A percentile compares a stretch with the other conserved stretches of the same genome.
phyloP scores from a whole-genome alignment of 2,797 vertebrate species.

The Scyliorhinus canicula region DNA sequence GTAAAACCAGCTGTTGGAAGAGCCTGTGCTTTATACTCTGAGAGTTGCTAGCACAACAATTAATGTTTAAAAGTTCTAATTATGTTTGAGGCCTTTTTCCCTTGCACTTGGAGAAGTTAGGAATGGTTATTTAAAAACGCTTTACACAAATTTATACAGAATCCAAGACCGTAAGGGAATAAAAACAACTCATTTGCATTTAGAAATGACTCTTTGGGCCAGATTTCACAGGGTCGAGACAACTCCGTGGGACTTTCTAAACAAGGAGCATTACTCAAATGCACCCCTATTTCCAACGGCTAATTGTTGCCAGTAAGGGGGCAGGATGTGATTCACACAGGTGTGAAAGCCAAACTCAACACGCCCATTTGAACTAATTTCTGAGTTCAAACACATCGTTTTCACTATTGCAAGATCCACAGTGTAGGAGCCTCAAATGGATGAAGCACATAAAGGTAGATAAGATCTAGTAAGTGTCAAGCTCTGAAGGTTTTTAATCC shows the following conservation, averaged over 20 bases:
- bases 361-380: neutral
- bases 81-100: neutral
- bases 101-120: neutral
- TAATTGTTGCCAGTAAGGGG: neutral
- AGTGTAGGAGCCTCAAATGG: too few species aligned
- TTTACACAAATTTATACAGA: neutral
- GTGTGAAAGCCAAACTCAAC: neutral
- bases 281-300: too few species aligned
- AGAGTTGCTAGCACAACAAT: neutral
- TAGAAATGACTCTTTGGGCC: neutral
- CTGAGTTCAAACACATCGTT: neutral
- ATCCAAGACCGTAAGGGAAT: neutral
- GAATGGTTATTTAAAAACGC: neutral
- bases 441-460: neutral
- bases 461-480: neutral
- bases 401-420: neutral
- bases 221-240: neutral
- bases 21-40: neutral
- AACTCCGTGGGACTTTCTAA: too few species aligned
- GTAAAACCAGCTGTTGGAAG: neutral
- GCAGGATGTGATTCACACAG: neutral
- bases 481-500: too few species aligned
- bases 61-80: neutral
- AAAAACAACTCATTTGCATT: neutral
- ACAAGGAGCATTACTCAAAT: too few species aligned